These are phyloP conservation scores for Apamea crenata DNA, from an alignment of 2,888 invertebrate genomes.

Conservation along the genomic window DNA sequence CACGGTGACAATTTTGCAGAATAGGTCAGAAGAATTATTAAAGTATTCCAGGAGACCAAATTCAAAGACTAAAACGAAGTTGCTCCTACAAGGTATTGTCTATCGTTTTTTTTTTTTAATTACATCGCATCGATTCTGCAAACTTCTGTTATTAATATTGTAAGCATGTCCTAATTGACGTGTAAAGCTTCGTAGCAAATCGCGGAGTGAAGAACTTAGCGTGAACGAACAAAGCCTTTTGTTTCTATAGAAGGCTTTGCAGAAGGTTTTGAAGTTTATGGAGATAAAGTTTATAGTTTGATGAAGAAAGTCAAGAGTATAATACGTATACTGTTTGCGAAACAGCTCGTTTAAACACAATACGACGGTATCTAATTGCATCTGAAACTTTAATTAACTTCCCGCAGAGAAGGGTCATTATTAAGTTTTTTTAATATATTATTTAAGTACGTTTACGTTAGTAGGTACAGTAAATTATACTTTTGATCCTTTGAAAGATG, in stretches of 20 bases:
- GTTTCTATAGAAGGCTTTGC: background rate
- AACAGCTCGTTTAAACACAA: background rate
- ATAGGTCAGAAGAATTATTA: background rate
- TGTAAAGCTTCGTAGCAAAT: background rate
- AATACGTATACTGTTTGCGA: background rate
- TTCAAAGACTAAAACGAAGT: background rate
- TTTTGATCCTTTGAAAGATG: background rate
- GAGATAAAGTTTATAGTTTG: background rate
- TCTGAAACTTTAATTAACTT: constrained; percentile 6
- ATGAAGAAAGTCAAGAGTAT: background rate
- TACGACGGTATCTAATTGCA: background rate
- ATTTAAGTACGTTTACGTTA: background rate
- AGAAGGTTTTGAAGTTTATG: background rate
- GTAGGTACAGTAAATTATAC: background rate
- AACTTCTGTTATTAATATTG: background rate
- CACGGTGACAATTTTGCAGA: background rate
- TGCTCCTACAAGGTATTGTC: background rate
- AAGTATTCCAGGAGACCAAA: background rate
- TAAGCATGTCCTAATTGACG: background rate
- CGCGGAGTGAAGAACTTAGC: background rate
- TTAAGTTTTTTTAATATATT: background rate
- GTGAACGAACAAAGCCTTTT: background rate
- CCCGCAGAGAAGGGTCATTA: background rate
- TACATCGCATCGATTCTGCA: background rate
- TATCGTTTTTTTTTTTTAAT: background rate